Evolutionary conservation across 1,140 invertebrate species (phyloP).

Genomic region (Latrodectus geometricus): DNA sequence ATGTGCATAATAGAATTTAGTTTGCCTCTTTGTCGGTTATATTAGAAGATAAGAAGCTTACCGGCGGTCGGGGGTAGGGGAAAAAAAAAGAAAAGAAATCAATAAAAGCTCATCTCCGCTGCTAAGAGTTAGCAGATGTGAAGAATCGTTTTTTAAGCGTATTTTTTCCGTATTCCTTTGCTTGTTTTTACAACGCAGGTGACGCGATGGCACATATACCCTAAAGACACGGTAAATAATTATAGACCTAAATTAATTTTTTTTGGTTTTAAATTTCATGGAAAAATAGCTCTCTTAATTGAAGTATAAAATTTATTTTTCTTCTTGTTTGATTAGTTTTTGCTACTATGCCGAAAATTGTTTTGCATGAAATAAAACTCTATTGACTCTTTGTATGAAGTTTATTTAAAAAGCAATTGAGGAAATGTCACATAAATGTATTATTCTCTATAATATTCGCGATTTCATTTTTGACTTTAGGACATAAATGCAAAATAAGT

Average conservation of each 20-base stretch:
- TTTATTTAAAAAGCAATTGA: too few species aligned
- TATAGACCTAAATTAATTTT: slow-evolving; percentile 20
- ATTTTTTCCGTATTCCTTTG: slow-evolving; percentile 20
- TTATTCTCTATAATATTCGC: too few species aligned
- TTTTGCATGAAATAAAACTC: too few species aligned
- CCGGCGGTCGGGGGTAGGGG: not conserved
- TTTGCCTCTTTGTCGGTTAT: slow-evolving; percentile 58
- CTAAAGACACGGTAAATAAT: slow-evolving; percentile 20
- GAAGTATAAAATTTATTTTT: not conserved
- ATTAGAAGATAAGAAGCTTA: slow-evolving; percentile 61
- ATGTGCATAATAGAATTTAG: slow-evolving; percentile 58
- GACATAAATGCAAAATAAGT: too few species aligned
- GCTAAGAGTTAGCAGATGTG: slow-evolving; percentile 7
- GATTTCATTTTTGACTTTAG: too few species aligned
- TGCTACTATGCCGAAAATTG: too few species aligned
- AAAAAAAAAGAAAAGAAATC: slow-evolving; percentile 39
- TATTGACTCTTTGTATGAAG: too few species aligned
- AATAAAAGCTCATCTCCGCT: slow-evolving; percentile 55
- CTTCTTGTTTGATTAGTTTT: too few species aligned
- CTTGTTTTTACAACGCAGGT: slow-evolving; percentile 15
- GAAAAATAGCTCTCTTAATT: slow-evolving; percentile 29
- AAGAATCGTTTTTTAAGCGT: slow-evolving; percentile 50
- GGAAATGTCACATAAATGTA: too few species aligned
- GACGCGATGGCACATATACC: not conserved
- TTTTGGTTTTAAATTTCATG: slow-evolving; percentile 8